Base-by-base conservation (phyloP, 2,888 invertebrate species). In the Leptinotarsa juncta region DNA sequence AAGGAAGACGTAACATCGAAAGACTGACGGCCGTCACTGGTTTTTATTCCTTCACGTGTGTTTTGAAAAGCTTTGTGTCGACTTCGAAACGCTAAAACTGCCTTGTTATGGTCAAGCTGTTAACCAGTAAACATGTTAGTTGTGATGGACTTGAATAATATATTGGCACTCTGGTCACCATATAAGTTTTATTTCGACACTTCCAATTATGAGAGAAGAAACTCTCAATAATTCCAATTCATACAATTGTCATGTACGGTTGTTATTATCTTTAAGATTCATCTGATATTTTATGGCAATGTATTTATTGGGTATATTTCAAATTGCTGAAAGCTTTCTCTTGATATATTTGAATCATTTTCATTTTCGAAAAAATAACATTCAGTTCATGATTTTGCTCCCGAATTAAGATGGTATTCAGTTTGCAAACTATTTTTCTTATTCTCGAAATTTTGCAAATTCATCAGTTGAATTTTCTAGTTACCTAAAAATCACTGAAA, bases 121-220 rank as follows among this genome's bases (percentile, higher is more conserved):
- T 85, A 85, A 84, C 82, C 82, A 77, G 82, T 78, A 81, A 85
- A 84, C 84, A 83, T 82, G 84, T 84, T 49, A 32, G 15, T 81
- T 83, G 84, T 81, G 80, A 79, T 73, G 74, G 75, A 72, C 76
- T 77, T 77, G 74, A 76, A 76, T 74, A 75, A 75, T 75, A 75
- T 75, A 72, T 75, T 72, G 75, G 75, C 75, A 75, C 72, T 75
- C 62, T 60, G 60, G 70, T 65, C 51, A 66, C 69, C 70, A 72
- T 75, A 66, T 70, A 75, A 60, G 32, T 57, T 75, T 75, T 70
- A 72, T 70, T 66, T 67, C 53, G 75, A 75, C 60, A 65, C 69
- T 62, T 65, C 65, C 48, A 49, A 65, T 48, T 65, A 42, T 49
- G 48, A 42, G 18, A 20, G 49, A 49, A 49, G 65, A 12, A 23